These are phyloP conservation scores for Ibidorhyncha struthersii DNA, from an alignment of 2,113 vertebrate genomes.

Conservation along the genomic window DNA sequence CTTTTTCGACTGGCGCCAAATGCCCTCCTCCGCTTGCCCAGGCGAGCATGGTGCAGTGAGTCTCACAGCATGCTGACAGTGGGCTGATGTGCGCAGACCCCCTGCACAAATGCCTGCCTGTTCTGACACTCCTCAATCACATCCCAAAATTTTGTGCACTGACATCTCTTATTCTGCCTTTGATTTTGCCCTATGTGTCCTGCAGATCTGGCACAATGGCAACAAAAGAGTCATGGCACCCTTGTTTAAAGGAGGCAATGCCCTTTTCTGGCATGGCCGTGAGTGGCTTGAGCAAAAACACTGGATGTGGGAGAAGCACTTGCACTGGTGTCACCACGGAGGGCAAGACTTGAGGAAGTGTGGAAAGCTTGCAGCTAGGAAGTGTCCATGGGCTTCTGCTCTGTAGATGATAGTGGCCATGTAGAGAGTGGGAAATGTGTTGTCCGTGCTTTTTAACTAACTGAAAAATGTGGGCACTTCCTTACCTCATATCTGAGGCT, in stretches of 20 bases:
- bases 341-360: not conserved
- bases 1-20: not conserved
- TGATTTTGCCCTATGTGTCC: not conserved
- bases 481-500: not conserved
- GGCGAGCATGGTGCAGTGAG: not conserved
- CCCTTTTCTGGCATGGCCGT: not conserved
- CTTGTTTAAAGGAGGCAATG: not conserved
- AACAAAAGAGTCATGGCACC: accelerated
- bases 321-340: accelerated
- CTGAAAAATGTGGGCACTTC: not conserved
- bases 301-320: not conserved
- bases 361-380: not conserved
- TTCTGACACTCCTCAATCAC: not conserved
- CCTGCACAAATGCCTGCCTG: not conserved
- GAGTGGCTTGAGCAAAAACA: not conserved
- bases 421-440: not conserved
- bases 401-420: not conserved
- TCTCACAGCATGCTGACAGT: not conserved
- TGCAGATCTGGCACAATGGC: not conserved
- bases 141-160: not conserved
- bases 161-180: not conserved
- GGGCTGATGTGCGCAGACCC: not conserved
- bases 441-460: not conserved
- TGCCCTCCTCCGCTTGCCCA: not conserved
- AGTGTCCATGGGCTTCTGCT: not conserved